phyloP scores from a whole-genome alignment of 1,140 invertebrate genomes.

The Saxidomus purpurata region DNA sequence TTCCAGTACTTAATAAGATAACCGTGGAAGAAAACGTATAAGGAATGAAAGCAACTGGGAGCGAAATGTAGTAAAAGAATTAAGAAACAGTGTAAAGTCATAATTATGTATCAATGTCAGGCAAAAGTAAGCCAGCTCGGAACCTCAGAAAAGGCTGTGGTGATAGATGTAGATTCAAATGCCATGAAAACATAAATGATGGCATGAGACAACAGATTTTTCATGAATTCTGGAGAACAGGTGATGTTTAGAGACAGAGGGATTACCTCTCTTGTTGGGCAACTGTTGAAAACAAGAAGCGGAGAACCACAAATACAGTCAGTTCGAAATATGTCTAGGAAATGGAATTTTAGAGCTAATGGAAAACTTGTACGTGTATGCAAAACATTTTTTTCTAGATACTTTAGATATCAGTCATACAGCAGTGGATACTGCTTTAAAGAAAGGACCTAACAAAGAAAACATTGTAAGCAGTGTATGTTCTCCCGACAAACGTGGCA shows the following conservation, averaged over 20 bases:
- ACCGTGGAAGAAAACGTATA: not conserved
- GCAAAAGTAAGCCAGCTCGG: not conserved
- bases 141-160: not conserved
- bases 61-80: conserved; percentile 4
- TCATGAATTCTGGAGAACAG: not conserved
- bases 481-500: not conserved
- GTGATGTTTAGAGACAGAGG: not conserved
- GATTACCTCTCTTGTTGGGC: not conserved
- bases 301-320: not conserved
- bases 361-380: not conserved
- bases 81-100: not conserved
- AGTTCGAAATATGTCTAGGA: not conserved
- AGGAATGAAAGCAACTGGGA: not conserved
- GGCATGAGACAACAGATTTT: not conserved
- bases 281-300: not conserved
- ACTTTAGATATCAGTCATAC: not conserved
- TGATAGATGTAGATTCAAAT: not conserved
- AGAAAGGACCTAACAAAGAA: not conserved
- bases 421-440: not conserved
- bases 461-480: not conserved
- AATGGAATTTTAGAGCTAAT: not conserved
- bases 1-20: no score
- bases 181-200: not conserved
- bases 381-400: not conserved
- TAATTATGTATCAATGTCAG: not conserved